Conservation (phyloP, 1,140 invertebrate species). For the Camponotus floridanus region DNA sequence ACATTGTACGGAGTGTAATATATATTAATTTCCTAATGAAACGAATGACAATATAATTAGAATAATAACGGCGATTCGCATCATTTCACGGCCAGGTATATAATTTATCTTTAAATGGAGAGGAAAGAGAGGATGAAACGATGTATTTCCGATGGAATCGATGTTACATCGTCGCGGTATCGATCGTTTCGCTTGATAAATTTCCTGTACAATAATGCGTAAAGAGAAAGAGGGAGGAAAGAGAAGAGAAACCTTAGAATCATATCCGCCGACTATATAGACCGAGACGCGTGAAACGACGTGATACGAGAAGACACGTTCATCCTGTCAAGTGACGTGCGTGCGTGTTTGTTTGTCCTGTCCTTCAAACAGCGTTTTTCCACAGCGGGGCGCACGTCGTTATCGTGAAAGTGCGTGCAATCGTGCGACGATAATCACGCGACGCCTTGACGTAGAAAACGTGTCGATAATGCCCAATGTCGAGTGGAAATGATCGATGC, state of each 20-base stretch:
- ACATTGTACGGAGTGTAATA: background rate
- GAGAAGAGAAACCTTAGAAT: conserved; percentile 64
- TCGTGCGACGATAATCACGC: conserved; percentile 30
- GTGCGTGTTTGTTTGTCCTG: conserved; percentile 46
- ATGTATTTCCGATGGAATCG: background rate
- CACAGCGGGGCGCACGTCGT: conserved; percentile 6
- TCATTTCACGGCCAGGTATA: background rate
- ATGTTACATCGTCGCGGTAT: background rate
- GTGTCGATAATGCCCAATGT: conserved; percentile 1
- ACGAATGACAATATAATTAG: background rate
- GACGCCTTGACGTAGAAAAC: conserved; percentile 30
- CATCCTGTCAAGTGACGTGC: conserved; percentile 21
- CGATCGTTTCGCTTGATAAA: conserved; percentile 30
- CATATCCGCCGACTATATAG: conserved; percentile 39
- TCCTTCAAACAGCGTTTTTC: conserved; percentile 28
- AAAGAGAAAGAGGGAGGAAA: too few relatives aligned
- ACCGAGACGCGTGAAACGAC: conserved; percentile 4
- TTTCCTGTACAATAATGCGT: conserved; percentile 3
- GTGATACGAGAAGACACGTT: background rate
- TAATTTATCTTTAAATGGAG: conserved; percentile 1
- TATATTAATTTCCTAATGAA: background rate
- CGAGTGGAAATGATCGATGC: background rate
- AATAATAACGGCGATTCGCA: background rate
- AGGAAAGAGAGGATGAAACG: background rate
- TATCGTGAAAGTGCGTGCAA: conserved; percentile 58